phyloP scores from a whole-genome alignment of 2,113 vertebrate genomes.

The Tinamus guttatus region DNA sequence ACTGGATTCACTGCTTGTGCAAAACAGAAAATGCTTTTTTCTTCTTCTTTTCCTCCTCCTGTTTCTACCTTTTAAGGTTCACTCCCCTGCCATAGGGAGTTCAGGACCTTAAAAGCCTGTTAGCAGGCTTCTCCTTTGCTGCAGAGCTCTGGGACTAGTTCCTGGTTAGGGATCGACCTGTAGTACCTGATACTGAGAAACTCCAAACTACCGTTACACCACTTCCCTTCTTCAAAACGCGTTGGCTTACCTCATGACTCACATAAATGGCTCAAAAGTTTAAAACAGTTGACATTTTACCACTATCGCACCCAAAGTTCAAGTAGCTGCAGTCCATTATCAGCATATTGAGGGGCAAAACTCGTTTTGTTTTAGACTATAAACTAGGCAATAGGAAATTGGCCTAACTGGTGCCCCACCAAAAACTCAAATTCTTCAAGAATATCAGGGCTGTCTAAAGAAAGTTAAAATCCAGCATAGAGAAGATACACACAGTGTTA shows the following conservation, averaged over 20 bases:
- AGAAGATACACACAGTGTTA: background rate
- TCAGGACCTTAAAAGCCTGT: background rate
- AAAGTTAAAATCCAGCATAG: background rate
- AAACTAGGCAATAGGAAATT: background rate
- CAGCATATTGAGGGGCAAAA: background rate
- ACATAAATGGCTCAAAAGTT: background rate
- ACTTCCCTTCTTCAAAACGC: background rate
- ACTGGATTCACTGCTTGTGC: background rate
- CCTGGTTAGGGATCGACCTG: background rate
- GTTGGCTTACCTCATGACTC: background rate
- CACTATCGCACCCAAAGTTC: background rate
- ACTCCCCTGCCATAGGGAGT: background rate
- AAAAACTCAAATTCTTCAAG: background rate
- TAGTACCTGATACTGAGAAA: background rate
- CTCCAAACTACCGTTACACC: background rate
- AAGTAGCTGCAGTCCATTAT: background rate
- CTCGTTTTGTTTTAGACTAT: background rate
- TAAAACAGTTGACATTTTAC: background rate
- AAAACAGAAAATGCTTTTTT: background rate
- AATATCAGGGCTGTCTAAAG: background rate
- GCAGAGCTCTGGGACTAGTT: background rate
- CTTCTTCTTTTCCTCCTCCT: background rate
- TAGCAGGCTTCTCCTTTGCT: background rate
- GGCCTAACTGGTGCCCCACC: background rate
- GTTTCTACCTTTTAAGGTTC: background rate